Evolutionary conservation across 2,888 invertebrate species (phyloP).

Genomic region (Drosophila subquinaria): DNA sequence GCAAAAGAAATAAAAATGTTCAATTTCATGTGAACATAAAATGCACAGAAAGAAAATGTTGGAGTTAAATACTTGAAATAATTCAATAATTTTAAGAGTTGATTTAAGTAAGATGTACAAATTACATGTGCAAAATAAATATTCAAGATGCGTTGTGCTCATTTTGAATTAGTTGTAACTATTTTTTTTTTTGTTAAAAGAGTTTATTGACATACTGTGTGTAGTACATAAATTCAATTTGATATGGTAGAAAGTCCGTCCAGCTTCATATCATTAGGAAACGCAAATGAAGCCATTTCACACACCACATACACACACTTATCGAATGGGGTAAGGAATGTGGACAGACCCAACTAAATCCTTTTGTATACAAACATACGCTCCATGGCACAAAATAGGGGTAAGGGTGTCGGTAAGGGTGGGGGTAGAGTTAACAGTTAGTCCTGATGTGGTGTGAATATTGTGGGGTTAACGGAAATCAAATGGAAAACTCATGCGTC

Average conservation of each 20-base stretch:
- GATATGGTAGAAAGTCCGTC: not conserved
- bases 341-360: conserved; percentile 66
- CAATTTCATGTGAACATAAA: conserved; percentile 10
- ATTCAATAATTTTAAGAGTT: too few relatives aligned
- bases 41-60: conserved; percentile 42
- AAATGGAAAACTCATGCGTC: conserved; percentile 81
- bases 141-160: too few relatives aligned
- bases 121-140: too few relatives aligned
- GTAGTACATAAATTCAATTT: too few relatives aligned
- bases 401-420: not conserved
- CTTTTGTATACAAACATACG: conserved; percentile 73
- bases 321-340: not conserved
- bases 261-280: conserved; percentile 53
- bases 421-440: conserved; percentile 21
- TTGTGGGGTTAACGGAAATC: conserved; percentile 75
- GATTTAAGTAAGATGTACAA: too few relatives aligned
- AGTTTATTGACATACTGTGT: too few relatives aligned
- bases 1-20: conserved; percentile 21
- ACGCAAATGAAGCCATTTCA: conserved; percentile 71
- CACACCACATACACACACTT: conserved; percentile 28
- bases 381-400: conserved; percentile 23
- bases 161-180: too few relatives aligned
- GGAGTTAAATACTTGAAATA: too few relatives aligned
- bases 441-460: conserved; percentile 42
- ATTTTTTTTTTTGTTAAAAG: too few relatives aligned